These are phyloP conservation scores for Sinodicranocentrus sp. DNA, from an alignment of 2,888 invertebrate species.

Conservation along the genomic window DNA sequence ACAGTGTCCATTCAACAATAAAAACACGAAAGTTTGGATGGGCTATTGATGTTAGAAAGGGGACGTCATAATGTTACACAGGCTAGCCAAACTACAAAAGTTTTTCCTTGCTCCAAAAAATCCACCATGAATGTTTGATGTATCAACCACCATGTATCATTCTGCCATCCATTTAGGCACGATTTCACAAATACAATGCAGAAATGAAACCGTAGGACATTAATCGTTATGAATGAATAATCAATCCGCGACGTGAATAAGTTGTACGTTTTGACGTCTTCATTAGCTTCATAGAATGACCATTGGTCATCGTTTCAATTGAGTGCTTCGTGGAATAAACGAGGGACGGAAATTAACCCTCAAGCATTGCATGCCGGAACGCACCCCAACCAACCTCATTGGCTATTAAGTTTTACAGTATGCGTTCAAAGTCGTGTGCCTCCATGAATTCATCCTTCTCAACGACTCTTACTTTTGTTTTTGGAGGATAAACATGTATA, in stretches of 20 bases:
- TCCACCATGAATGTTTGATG: conserved; percentile 1
- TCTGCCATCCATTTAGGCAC: conserved; percentile 22
- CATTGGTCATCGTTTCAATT: conserved; percentile 25
- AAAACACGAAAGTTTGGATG: background rate
- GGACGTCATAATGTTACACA: background rate
- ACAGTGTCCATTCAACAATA: conserved; percentile 9
- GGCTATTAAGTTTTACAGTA: background rate
- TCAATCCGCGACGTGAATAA: background rate
- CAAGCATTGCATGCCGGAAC: background rate
- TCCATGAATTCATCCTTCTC: too few species aligned
- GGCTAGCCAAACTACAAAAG: too few species aligned
- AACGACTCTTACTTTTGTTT: too few species aligned
- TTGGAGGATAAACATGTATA: too few species aligned
- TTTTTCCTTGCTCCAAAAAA: too few species aligned
- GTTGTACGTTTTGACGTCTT: conserved; percentile 22
- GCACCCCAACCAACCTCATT: background rate
- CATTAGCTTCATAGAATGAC: conserved; percentile 6
- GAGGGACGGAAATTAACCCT: conserved; percentile 3
- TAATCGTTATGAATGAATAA: conserved; percentile 32
- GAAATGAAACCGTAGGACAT: conserved; percentile 2
- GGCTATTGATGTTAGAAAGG: background rate
- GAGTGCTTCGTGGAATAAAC: background rate
- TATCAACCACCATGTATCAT: conserved; percentile 20
- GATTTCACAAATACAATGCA: conserved; percentile 25
- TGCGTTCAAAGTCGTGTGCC: too few species aligned